Conservation (phyloP, 2,113 vertebrate species). For the Campylomormyrus tamandua region DNA sequence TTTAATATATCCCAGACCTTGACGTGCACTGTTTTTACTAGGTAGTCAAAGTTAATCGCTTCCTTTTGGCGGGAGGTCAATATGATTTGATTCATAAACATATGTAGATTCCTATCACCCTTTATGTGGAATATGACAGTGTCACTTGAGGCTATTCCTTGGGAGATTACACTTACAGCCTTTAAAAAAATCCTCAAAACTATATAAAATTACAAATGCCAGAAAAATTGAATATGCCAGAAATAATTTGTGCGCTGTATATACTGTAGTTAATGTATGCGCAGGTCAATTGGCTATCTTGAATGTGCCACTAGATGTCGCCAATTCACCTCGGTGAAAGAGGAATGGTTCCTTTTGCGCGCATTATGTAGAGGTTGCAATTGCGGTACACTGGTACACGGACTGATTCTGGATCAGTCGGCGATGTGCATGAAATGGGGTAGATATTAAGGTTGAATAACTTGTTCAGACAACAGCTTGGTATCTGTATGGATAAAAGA, state of each 20-base stretch:
- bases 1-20: neutral
- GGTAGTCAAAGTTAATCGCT: neutral
- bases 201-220: neutral
- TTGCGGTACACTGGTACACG: neutral
- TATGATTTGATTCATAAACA: neutral
- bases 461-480: neutral
- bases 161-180: neutral
- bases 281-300: neutral
- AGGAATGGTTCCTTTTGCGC: neutral
- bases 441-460: neutral
- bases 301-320: constrained; percentile 2
- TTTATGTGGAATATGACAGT: neutral
- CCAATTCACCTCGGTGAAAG: neutral
- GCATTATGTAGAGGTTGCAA: neutral
- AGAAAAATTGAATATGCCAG: neutral
- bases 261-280: neutral
- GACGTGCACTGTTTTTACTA: neutral
- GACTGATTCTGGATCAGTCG: neutral
- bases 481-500: neutral
- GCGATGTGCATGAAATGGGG: neutral
- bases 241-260: neutral
- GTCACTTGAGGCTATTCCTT: neutral
- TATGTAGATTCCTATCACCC: neutral
- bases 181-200: neutral
- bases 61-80: too few species aligned